phyloP scores from a whole-genome alignment of 2,888 invertebrate genomes.

The Pycnomerus fuliginosus region DNA sequence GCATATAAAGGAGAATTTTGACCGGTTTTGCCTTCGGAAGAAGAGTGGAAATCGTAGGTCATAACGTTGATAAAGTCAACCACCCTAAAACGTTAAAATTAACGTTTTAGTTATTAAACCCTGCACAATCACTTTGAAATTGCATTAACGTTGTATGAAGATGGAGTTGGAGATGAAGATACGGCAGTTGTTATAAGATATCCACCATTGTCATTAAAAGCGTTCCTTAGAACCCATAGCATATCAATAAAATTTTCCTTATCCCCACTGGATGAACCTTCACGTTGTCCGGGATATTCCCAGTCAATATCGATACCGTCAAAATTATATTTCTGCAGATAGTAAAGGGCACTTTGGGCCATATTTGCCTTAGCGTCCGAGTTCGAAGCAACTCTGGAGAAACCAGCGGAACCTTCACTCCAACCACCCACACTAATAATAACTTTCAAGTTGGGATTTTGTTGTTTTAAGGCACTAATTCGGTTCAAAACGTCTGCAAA shows the following conservation, averaged over 20 bases:
- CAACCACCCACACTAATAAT: constrained; percentile 15
- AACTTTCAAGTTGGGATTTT: constrained; percentile 10
- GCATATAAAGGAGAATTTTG: constrained; percentile 56
- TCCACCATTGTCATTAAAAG: neutral
- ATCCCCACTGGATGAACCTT: constrained; percentile 5
- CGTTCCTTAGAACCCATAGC: constrained; percentile 4
- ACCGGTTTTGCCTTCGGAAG: constrained; percentile 65
- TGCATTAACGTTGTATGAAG: constrained; percentile 6
- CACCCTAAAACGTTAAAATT: constrained; percentile 7
- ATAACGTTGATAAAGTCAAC: constrained; percentile 70
- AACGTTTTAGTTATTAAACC: neutral
- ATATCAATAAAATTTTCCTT: constrained; percentile 14
- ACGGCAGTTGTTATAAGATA: constrained; percentile 7
- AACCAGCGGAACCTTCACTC: constrained; percentile 9
- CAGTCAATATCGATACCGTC: constrained; percentile 21
- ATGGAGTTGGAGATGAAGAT: constrained; percentile 1
- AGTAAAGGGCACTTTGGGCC: constrained; percentile 4
- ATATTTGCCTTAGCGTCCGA: constrained; percentile 1
- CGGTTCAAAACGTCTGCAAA: constrained; percentile 3
- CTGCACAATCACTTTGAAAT: constrained; percentile 5
- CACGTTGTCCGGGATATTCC: constrained; percentile 13
- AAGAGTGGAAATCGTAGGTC: constrained; percentile 73
- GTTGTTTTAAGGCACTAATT: constrained; percentile 6
- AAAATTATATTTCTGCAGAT: constrained; percentile 7
- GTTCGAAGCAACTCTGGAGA: constrained; percentile 10